Evolutionary conservation across 1,140 invertebrate genomes (phyloP).

Genomic region (Palaemon carinicauda): DNA sequence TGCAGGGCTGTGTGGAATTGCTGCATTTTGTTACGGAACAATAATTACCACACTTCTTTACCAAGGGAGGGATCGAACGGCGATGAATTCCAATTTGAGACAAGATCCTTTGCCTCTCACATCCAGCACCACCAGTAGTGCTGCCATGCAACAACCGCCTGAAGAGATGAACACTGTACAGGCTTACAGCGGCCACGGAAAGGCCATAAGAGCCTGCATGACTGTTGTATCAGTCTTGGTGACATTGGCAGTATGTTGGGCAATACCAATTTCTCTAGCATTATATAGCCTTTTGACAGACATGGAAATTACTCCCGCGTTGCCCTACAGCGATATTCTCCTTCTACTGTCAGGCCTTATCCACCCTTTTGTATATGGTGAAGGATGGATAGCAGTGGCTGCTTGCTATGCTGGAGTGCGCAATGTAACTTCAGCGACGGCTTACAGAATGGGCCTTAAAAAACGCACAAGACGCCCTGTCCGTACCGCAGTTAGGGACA

Average conservation of each 20-base stretch:
- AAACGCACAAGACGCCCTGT: background rate
- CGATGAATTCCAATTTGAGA: background rate
- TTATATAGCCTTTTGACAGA: background rate
- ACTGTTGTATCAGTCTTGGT: conserved; percentile 18
- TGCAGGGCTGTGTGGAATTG: background rate
- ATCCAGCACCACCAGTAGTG: background rate
- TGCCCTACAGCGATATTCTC: conserved; percentile 24
- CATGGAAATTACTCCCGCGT: background rate
- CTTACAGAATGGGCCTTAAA: background rate
- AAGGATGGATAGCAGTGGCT: conserved; percentile 13
- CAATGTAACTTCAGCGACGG: background rate
- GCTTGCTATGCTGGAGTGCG: background rate
- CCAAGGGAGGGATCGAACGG: background rate
- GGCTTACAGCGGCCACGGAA: background rate
- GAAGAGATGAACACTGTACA: background rate
- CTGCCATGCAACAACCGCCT: background rate
- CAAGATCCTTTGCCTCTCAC: background rate
- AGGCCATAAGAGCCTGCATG: conserved; percentile 4
- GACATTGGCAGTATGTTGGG: conserved; percentile 18
- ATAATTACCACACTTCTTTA: background rate
- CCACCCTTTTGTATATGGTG: conserved; percentile 26
- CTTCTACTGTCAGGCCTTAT: conserved; percentile 14
- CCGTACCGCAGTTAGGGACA: too few species aligned
- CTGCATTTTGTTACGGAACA: background rate
- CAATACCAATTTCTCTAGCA: background rate